Percentiles rank a stretch among this genome's conserved stretches.
These are phyloP conservation scores for Meteorus colon DNA, from an alignment of 2,888 invertebrate genomes.

Conservation along the genomic window DNA sequence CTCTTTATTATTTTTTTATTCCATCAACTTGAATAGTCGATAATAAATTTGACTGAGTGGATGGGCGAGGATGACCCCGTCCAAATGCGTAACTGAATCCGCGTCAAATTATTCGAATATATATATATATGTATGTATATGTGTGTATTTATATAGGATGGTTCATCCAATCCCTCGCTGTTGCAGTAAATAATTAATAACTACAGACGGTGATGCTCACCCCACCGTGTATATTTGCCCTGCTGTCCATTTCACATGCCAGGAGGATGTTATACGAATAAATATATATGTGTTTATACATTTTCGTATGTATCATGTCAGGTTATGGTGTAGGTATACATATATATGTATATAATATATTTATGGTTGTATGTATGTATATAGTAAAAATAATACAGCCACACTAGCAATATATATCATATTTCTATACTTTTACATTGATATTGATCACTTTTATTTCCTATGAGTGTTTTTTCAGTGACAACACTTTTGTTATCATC, in stretches of 20 bases:
- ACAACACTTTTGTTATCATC: not conserved
- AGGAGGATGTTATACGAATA: slow-evolving; percentile 10
- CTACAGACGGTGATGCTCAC: slow-evolving; percentile 23
- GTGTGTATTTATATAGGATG: slow-evolving; percentile 39
- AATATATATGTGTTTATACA: slow-evolving; percentile 12
- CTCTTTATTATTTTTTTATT: too few relatives aligned
- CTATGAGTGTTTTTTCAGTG: too few relatives aligned
- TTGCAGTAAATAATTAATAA: slow-evolving; percentile 58
- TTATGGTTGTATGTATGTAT: not conserved
- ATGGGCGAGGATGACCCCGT: slow-evolving; percentile 43
- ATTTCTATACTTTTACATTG: too few relatives aligned
- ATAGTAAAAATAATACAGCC: not conserved
- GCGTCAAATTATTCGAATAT: slow-evolving; percentile 57
- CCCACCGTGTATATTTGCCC: slow-evolving; percentile 17
- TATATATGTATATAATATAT: slow-evolving; percentile 1
- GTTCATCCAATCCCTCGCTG: slow-evolving; percentile 46
- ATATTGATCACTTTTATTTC: too few relatives aligned
- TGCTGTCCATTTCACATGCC: slow-evolving; percentile 39
- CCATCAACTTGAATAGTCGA: not conserved
- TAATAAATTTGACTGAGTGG: slow-evolving; percentile 7
- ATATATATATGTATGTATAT: slow-evolving; percentile 45
- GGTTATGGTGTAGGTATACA: not conserved
- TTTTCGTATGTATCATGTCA: not conserved
- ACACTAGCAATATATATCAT: not conserved
- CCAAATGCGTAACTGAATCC: slow-evolving; percentile 52